phyloP scores from a whole-genome alignment of 1,140 invertebrate genomes.

The Rhynchophorus ferrugineus region DNA sequence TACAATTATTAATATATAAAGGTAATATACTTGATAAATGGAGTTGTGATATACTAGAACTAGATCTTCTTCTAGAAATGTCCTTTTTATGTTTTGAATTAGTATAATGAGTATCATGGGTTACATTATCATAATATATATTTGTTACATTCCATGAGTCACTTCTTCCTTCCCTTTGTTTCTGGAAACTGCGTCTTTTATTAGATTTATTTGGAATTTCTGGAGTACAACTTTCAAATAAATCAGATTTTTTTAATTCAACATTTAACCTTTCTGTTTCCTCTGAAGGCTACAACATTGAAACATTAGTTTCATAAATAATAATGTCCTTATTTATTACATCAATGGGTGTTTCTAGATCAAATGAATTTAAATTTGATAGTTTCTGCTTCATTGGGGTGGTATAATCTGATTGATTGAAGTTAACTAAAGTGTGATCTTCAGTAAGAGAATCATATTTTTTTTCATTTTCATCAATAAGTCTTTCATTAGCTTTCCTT shows the following conservation, averaged over 20 bases:
- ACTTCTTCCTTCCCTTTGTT: conserved; percentile 1
- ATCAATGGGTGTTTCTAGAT: neutral
- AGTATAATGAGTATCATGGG: neutral
- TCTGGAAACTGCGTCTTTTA: neutral
- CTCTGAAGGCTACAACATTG: neutral
- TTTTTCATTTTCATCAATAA: too few relatives aligned
- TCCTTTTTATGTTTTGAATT: neutral
- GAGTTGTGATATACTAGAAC: conserved; percentile 11
- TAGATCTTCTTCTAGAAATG: neutral
- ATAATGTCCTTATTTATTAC: neutral
- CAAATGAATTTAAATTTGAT: neutral
- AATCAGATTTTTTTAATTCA: neutral
- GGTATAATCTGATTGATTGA: neutral
- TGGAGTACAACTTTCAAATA: neutral
- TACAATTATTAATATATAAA: neutral
- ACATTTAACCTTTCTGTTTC: neutral
- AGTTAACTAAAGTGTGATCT: neutral
- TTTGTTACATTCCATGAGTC: conserved; percentile 6
- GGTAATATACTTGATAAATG: neutral
- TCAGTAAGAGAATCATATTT: neutral
- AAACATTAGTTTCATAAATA: neutral
- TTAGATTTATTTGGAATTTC: conserved; percentile 7
- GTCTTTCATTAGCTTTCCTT: neutral
- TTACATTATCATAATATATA: neutral
- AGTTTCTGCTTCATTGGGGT: neutral